A percentile compares a stretch with the other conserved stretches of the same genome.
Evolutionary conservation across 2,888 invertebrate species (phyloP).

Genomic region (Temnothorax ravouxi): DNA sequence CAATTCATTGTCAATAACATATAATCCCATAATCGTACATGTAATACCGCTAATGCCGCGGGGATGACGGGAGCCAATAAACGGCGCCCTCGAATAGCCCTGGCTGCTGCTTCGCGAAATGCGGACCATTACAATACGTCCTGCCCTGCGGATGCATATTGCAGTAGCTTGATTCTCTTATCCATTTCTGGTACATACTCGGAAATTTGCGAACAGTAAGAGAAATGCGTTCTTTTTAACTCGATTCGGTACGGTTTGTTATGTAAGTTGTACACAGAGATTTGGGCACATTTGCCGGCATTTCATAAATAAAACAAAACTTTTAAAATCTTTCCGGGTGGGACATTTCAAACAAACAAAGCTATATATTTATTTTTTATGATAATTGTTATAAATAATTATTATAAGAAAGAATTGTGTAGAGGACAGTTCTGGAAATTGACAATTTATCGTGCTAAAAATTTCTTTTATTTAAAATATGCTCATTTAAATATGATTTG

Average conservation of each 20-base stretch:
- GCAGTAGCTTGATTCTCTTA: slow-evolving; percentile 35
- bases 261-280: background rate
- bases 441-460: background rate
- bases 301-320: background rate
- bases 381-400: slow-evolving; percentile 9
- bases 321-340: background rate
- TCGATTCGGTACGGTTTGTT: background rate
- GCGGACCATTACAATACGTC: slow-evolving; percentile 32
- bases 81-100: background rate
- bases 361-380: background rate
- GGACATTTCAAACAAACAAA: background rate
- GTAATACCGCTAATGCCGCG: slow-evolving; percentile 49
- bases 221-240: slow-evolving; percentile 8
- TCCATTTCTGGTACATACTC: background rate
- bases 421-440: background rate
- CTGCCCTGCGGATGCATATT: slow-evolving; percentile 35
- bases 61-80: slow-evolving; percentile 20
- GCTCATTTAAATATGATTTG: background rate
- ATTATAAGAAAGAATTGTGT: background rate
- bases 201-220: background rate
- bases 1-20: slow-evolving; percentile 71
- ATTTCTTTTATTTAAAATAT: background rate
- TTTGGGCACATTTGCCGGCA: background rate
- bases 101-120: slow-evolving; percentile 22
- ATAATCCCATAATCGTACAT: slow-evolving; percentile 63